Percentiles rank a stretch among this genome's conserved stretches.
Evolutionary conservation across 2,113 vertebrate species (phyloP).

Genomic region (Xenus cinereus): DNA sequence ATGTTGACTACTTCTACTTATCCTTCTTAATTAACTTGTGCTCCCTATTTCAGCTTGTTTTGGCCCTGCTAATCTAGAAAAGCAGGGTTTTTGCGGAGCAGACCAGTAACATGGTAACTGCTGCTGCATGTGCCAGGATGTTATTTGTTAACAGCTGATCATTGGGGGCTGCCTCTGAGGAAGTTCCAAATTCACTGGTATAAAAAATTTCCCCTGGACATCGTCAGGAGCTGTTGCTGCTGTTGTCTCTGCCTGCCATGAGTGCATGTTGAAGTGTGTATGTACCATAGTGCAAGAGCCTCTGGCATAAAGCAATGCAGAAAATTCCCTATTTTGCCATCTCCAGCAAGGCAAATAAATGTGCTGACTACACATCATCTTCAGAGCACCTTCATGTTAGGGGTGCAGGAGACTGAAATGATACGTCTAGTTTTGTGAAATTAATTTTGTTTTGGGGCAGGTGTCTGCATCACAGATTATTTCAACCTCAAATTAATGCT

Average conservation of each 20-base stretch:
- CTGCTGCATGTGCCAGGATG: background rate
- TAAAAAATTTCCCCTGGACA: background rate
- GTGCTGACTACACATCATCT: background rate
- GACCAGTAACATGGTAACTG: background rate
- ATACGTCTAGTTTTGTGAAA: background rate
- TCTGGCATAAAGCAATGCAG: background rate
- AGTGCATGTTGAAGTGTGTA: background rate
- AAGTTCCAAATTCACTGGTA: background rate
- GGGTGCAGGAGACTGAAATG: background rate
- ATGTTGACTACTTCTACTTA: background rate
- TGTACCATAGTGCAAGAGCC: background rate
- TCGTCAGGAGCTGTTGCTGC: background rate
- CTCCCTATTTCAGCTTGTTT: background rate
- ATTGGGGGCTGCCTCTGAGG: background rate
- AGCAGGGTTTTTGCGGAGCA: background rate
- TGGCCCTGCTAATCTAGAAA: conserved; percentile 29
- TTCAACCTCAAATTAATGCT: background rate
- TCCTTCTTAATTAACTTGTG: conserved; percentile 6
- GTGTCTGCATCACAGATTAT: background rate
- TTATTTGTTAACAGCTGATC: background rate
- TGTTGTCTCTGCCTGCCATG: background rate
- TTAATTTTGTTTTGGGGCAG: background rate
- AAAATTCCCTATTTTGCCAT: background rate
- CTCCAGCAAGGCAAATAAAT: background rate
- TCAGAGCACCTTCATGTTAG: background rate